Evolutionary conservation across 1,140 invertebrate genomes (phyloP).

Genomic region (Saccostrea cuccullata): DNA sequence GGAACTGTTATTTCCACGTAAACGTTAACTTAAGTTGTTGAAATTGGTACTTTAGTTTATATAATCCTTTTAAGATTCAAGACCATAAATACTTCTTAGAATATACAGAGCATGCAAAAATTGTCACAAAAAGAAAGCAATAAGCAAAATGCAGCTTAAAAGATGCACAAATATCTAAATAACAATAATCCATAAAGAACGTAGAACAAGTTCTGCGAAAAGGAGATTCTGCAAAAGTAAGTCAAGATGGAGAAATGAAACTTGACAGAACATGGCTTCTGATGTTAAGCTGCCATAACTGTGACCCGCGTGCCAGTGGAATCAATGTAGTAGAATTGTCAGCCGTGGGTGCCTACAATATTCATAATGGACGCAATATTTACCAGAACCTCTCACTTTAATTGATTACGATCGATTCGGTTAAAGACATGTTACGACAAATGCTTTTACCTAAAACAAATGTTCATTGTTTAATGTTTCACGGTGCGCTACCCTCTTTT

Average conservation of each 20-base stretch:
- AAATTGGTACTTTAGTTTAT: no score
- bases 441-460: constrained; percentile 13
- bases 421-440: constrained; percentile 19
- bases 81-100: no score
- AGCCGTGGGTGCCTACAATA: neutral
- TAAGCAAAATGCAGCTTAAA: no score
- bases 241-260: neutral
- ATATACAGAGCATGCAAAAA: no score
- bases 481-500: neutral
- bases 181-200: no score
- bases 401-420: constrained; percentile 1
- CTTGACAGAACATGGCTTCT: neutral
- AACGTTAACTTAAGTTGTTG: no score
- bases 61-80: no score
- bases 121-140: no score
- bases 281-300: neutral
- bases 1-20: no score
- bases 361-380: constrained; percentile 1
- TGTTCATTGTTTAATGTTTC: constrained; percentile 29
- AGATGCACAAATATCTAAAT: no score
- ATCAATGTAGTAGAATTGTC: neutral
- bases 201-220: no score
- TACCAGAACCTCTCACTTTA: neutral
- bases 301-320: neutral
- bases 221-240: neutral